phyloP scores from a whole-genome alignment of 1,140 invertebrate species.

The Bathynomus jamesi region DNA sequence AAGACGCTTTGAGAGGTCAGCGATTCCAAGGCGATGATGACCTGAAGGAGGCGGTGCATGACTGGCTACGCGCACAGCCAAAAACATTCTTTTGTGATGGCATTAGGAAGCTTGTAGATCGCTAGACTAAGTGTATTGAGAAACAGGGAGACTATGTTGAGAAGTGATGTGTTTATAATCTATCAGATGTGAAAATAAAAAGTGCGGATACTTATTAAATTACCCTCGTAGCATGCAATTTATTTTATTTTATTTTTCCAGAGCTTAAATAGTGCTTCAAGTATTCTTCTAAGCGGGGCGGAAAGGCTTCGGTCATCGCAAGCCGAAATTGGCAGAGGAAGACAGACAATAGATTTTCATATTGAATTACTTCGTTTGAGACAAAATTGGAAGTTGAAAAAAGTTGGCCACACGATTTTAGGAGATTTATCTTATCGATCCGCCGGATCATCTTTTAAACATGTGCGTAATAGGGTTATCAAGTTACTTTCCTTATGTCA shows the following conservation, averaged over 20 bases:
- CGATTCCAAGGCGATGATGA: too few species aligned
- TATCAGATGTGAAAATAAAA: too few species aligned
- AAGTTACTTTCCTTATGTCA: background rate
- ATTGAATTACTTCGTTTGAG: conserved; percentile 79
- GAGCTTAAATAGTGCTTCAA: conserved; percentile 70
- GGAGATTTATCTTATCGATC: conserved; percentile 81
- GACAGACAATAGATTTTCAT: conserved; percentile 71
- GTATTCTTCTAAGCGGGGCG: conserved; percentile 71
- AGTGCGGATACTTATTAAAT: too few species aligned
- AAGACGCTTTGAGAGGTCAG: too few species aligned
- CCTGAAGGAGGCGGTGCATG: too few species aligned
- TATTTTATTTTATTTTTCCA: conserved; percentile 40
- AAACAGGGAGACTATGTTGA: too few species aligned
- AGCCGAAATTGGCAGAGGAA: conserved; percentile 63
- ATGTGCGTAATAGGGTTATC: conserved; percentile 43
- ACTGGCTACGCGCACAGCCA: too few species aligned
- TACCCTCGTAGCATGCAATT: too few species aligned
- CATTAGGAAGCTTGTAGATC: too few species aligned
- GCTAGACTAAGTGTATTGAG: too few species aligned
- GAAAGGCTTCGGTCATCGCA: conserved; percentile 74
- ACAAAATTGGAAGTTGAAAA: conserved; percentile 91
- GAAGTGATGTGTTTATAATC: too few species aligned
- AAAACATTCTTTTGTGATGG: too few species aligned
- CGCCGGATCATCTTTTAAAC: conserved; percentile 52
- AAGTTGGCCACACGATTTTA: conserved; percentile 88